phyloP scores from a whole-genome alignment of 2,888 invertebrate species.

The Allolobophora icterica region DNA sequence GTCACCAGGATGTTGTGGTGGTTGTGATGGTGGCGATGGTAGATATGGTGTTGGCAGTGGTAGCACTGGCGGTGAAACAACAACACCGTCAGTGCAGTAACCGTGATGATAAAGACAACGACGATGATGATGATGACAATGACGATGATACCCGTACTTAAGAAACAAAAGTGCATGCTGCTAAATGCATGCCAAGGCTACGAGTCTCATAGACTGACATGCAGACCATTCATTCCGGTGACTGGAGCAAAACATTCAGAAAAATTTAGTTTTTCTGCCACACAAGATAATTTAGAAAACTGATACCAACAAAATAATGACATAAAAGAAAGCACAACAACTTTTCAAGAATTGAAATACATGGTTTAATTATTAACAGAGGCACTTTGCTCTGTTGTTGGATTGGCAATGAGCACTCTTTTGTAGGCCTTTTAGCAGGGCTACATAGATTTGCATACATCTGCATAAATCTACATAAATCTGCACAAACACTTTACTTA shows the following conservation, averaged over 20 bases:
- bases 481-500: too few species aligned
- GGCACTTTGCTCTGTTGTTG: background rate
- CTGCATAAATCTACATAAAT: too few species aligned
- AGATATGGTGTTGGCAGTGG: background rate
- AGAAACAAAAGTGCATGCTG: background rate
- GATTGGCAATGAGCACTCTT: too few species aligned
- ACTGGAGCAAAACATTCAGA: background rate
- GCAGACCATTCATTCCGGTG: background rate
- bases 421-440: too few species aligned
- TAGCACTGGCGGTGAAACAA: background rate
- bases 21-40: background rate
- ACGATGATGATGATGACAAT: too few species aligned
- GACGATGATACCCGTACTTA: background rate
- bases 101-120: too few species aligned
- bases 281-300: background rate
- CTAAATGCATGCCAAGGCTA: background rate
- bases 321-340: background rate
- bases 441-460: too few species aligned
- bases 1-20: background rate
- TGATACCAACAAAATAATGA: constrained; percentile 8
- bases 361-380: background rate
- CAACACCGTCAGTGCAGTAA: too few species aligned
- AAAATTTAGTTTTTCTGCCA: background rate
- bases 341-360: background rate
- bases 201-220: background rate